These are phyloP conservation scores for Bombus polaris DNA, from an alignment of 1,140 invertebrate species.

Conservation along the genomic window DNA sequence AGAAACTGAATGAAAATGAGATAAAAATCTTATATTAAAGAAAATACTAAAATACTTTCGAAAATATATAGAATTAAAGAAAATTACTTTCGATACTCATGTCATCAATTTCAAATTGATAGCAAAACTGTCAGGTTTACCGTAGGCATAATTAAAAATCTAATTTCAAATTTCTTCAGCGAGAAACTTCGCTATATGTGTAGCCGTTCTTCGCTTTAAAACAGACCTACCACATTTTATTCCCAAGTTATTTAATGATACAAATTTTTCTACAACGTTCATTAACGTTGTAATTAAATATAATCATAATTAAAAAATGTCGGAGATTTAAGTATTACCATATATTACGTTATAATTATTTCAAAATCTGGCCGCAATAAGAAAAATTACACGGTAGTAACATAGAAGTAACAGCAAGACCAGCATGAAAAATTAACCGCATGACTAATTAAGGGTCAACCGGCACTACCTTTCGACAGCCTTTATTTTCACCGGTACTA, in stretches of 20 bases:
- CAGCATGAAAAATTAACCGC: background rate
- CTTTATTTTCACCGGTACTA: slow-evolving; percentile 1
- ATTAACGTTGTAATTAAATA: background rate
- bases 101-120: too few relatives aligned
- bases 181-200: too few relatives aligned
- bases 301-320: background rate
- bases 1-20: too few relatives aligned
- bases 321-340: background rate
- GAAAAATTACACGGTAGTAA: background rate
- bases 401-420: too few relatives aligned
- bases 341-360: background rate
- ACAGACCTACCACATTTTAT: background rate
- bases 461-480: background rate
- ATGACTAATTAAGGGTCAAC: slow-evolving; percentile 1
- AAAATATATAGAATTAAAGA: too few relatives aligned
- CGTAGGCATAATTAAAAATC: background rate
- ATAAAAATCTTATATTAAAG: too few relatives aligned
- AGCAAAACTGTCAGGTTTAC: too few relatives aligned
- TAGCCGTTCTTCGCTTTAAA: background rate
- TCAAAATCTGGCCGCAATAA: background rate
- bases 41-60: too few relatives aligned
- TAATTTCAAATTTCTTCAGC: background rate
- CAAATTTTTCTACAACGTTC: background rate
- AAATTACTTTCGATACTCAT: too few relatives aligned
- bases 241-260: background rate